phyloP scores from a whole-genome alignment of 2,797 vertebrate genomes.

The Siniperca obscura region DNA sequence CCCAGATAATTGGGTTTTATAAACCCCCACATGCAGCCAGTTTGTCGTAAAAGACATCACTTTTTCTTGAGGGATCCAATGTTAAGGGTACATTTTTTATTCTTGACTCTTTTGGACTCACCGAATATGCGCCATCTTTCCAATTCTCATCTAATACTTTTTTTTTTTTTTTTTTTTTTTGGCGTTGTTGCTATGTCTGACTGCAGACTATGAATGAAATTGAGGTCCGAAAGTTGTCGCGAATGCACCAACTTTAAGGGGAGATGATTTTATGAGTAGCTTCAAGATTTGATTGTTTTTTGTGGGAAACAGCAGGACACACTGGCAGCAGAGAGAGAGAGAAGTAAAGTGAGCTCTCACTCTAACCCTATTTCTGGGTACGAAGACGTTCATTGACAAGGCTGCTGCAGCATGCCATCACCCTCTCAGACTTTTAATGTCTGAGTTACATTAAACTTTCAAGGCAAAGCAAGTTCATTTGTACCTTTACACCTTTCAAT shows the following conservation, averaged over 20 bases:
- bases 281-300: background rate
- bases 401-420: background rate
- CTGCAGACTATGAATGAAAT: background rate
- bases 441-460: background rate
- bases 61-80: background rate
- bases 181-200: background rate
- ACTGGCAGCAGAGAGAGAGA: background rate
- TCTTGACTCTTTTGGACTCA: too few relatives aligned
- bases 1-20: background rate
- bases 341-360: constrained; percentile 5
- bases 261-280: too few relatives aligned
- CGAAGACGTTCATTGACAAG: background rate
- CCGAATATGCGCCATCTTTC: background rate
- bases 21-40: background rate
- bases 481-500: background rate
- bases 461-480: background rate
- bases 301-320: background rate
- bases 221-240: rapidly evolving
- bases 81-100: background rate
- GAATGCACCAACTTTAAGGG: background rate
- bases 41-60: too few relatives aligned
- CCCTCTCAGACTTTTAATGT: background rate
- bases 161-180: too few relatives aligned
- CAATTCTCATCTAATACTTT: background rate
- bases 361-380: constrained; percentile 8